Evolutionary conservation across 2,113 vertebrate species (phyloP).

Genomic region (Poeciliopsis prolifica): DNA sequence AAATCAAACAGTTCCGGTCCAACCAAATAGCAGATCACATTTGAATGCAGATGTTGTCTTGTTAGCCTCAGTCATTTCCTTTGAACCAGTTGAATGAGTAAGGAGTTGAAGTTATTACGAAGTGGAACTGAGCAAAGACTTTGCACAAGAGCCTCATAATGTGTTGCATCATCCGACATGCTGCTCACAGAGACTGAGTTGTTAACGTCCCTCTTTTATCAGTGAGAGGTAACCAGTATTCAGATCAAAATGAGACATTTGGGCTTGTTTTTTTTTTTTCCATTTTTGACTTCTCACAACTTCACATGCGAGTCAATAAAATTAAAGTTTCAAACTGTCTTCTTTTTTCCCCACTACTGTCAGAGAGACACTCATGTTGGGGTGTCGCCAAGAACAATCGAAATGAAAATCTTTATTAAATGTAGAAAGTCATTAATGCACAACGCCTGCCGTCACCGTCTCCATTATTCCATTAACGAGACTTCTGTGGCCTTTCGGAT

Average conservation of each 20-base stretch:
- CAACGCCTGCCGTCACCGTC: constrained; percentile 12
- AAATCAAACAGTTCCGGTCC: not conserved
- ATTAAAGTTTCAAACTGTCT: constrained; percentile 28
- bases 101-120: constrained; percentile 17
- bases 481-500: constrained; percentile 55
- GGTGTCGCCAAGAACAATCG: constrained; percentile 11
- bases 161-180: no score
- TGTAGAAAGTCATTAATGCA: constrained; percentile 34
- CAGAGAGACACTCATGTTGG: constrained; percentile 15
- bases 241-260: not conserved
- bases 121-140: not conserved
- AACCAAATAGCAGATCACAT: not conserved
- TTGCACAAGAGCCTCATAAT: constrained; percentile 1
- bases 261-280: not conserved
- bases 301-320: constrained; percentile 17
- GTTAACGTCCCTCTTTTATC: not conserved
- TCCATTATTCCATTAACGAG: constrained; percentile 59
- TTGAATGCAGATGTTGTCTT: not conserved
- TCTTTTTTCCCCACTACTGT: not conserved
- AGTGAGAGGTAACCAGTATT: not conserved
- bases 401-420: constrained; percentile 4
- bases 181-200: not conserved
- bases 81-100: constrained; percentile 41
- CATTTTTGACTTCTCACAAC: constrained; percentile 13
- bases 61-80: constrained; percentile 21